Conservation (phyloP, 2,888 invertebrate species). For the Hyppa rectilinea region DNA sequence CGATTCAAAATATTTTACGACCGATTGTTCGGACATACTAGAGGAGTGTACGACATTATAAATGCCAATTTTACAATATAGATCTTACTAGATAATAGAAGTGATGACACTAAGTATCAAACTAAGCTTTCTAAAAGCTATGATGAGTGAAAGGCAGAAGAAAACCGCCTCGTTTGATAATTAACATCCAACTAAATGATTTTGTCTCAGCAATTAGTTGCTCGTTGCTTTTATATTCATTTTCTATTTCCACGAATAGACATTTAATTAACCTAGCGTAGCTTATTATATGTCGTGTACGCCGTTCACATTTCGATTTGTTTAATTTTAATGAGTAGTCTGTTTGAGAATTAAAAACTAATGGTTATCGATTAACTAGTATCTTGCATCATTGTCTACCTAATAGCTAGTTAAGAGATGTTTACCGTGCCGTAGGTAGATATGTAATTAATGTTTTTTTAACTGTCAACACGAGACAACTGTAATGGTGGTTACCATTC, state of each 20-base stretch:
- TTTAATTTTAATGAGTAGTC: conserved; percentile 66
- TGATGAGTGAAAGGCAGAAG: not conserved
- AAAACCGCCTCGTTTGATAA: not conserved
- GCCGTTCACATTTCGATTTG: conserved; percentile 54
- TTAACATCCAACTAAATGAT: not conserved
- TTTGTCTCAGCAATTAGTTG: not conserved
- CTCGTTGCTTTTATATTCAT: conserved; percentile 28
- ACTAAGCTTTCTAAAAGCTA: not conserved
- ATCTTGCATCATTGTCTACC: conserved; percentile 66
- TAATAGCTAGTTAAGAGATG: conserved; percentile 72
- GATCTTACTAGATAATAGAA: not conserved
- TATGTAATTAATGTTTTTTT: conserved; percentile 79
- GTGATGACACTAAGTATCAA: not conserved
- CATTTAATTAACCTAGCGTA: conserved; percentile 27
- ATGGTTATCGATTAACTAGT: conserved; percentile 68
- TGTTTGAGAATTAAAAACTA: conserved; percentile 63
- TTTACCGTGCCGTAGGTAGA: conserved; percentile 71
- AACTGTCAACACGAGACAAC: conserved; percentile 74
- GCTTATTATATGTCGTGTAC: conserved; percentile 35
- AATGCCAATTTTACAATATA: not conserved
- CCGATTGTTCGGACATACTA: conserved; percentile 4
- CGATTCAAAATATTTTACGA: conserved; percentile 26
- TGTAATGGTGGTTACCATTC: conserved; percentile 71
- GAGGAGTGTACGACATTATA: not conserved
- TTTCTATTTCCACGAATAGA: conserved; percentile 30